These are phyloP conservation scores for Philopotamus ludificatus DNA, from an alignment of 1,140 invertebrate genomes.

Conservation along the genomic window DNA sequence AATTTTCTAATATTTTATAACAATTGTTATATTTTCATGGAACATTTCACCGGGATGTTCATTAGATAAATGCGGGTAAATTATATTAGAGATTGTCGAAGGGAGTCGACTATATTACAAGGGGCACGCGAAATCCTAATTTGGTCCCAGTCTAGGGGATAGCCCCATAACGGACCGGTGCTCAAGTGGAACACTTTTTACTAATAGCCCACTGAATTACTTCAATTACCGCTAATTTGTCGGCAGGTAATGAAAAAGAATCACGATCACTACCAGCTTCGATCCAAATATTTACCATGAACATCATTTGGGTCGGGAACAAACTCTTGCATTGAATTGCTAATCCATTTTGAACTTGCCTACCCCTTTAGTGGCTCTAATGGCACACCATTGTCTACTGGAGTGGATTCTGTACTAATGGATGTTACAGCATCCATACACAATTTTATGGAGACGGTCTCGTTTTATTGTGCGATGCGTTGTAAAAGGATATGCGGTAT, in stretches of 20 bases:
- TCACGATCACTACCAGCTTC: background rate
- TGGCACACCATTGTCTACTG: constrained; percentile 20
- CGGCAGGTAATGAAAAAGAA: background rate
- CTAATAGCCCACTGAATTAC: constrained; percentile 3
- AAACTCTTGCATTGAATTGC: no score
- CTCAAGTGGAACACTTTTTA: constrained; percentile 26
- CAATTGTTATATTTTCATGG: constrained; percentile 11
- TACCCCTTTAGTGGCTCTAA: constrained; percentile 21
- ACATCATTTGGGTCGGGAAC: no score
- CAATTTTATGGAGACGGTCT: no score
- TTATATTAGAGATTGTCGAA: constrained; percentile 24
- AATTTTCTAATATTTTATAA: no score
- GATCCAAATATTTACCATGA: background rate
- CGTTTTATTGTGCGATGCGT: no score
- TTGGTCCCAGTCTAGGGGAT: background rate
- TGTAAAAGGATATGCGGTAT: no score
- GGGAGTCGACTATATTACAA: constrained; percentile 9
- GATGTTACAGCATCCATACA: constrained; percentile 25
- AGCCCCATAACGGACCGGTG: background rate
- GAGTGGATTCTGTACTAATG: constrained; percentile 23
- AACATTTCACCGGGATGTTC: constrained; percentile 11
- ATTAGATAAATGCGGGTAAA: constrained; percentile 32
- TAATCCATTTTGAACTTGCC: background rate
- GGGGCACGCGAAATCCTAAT: constrained; percentile 27
- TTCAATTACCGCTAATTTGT: background rate